Conservation (phyloP, 2,797 vertebrate genomes). For the Acrocephalus scirpaceus region DNA sequence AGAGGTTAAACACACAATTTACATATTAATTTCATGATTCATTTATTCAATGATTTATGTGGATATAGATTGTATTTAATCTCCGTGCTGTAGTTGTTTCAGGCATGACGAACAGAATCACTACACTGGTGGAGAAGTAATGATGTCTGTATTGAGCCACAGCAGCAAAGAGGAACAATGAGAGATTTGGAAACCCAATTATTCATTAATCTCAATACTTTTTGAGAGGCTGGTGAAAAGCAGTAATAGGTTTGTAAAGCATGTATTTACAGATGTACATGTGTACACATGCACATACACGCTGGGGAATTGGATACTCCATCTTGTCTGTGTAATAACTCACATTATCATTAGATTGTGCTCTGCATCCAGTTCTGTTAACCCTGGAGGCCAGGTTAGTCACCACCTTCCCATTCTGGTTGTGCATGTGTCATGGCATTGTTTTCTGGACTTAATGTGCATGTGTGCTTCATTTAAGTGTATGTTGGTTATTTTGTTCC, state of each 20-base stretch:
- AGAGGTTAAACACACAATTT: conserved; percentile 95
- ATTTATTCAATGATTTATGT: conserved; percentile 94
- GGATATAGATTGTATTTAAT: conserved; percentile 90
- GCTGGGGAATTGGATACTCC: neutral
- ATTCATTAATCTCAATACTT: conserved; percentile 65
- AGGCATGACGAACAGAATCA: conserved; percentile 82
- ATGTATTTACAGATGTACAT: neutral
- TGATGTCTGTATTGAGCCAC: conserved; percentile 72
- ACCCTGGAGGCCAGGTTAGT: neutral
- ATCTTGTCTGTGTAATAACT: neutral
- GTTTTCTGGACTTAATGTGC: rapidly evolving
- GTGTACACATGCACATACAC: neutral
- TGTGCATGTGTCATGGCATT: neutral
- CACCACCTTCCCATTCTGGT: neutral
- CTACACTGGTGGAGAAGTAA: conserved; percentile 68
- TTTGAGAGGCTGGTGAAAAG: conserved; percentile 33
- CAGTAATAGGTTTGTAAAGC: conserved; percentile 38
- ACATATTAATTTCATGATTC: conserved; percentile 96
- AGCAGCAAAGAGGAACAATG: conserved; percentile 33
- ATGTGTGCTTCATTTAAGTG: neutral
- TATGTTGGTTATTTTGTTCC: neutral
- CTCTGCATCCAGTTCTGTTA: neutral
- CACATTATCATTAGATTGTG: neutral
- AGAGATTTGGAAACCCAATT: conserved; percentile 45
- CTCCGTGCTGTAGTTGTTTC: conserved; percentile 79